Percentiles rank a stretch among this genome's conserved stretches.
Conservation (phyloP, 2,797 vertebrate species). For the Chaetophractus vellerosus region DNA sequence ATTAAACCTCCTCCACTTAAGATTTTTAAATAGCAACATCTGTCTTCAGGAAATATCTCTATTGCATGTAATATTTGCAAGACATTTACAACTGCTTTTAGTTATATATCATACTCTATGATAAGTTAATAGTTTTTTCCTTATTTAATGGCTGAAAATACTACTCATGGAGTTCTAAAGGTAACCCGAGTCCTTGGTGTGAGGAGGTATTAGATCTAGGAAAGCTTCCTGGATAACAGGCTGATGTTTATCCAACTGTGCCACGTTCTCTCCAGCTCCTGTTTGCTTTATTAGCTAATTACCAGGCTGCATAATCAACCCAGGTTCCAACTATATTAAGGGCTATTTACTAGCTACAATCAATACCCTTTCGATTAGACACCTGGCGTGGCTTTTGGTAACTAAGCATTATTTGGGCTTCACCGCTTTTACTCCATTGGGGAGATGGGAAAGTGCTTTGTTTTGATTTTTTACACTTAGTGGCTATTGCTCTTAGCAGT, state of each 20-base stretch:
- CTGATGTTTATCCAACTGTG: conserved; percentile 76
- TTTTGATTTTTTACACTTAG: conserved; percentile 82
- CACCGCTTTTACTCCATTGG: conserved; percentile 76
- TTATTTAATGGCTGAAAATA: conserved; percentile 78
- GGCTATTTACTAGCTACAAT: conserved; percentile 87
- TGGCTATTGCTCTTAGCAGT: conserved; percentile 73
- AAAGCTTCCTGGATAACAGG: conserved; percentile 80
- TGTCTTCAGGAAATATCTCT: conserved; percentile 82
- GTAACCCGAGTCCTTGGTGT: conserved; percentile 24
- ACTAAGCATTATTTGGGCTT: conserved; percentile 86
- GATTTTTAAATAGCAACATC: conserved; percentile 83
- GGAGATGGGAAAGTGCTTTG: conserved; percentile 82
- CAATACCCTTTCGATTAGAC: conserved; percentile 85
- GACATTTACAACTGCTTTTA: conserved; percentile 85
- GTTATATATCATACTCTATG: conserved; percentile 70
- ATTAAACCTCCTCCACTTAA: conserved; percentile 76
- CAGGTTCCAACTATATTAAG: conserved; percentile 83
- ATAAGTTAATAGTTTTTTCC: conserved; percentile 70
- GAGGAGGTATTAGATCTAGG: conserved; percentile 60
- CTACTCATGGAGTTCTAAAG: conserved; percentile 42
- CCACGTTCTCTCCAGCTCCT: conserved; percentile 68
- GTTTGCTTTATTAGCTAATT: conserved; percentile 87
- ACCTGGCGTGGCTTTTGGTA: conserved; percentile 86
- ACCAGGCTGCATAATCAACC: conserved; percentile 83
- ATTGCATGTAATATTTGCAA: conserved; percentile 71